A percentile compares a stretch with the other conserved stretches of the same genome.
phyloP scores from a whole-genome alignment of 1,140 invertebrate genomes.

The Trissolcus basalis region DNA sequence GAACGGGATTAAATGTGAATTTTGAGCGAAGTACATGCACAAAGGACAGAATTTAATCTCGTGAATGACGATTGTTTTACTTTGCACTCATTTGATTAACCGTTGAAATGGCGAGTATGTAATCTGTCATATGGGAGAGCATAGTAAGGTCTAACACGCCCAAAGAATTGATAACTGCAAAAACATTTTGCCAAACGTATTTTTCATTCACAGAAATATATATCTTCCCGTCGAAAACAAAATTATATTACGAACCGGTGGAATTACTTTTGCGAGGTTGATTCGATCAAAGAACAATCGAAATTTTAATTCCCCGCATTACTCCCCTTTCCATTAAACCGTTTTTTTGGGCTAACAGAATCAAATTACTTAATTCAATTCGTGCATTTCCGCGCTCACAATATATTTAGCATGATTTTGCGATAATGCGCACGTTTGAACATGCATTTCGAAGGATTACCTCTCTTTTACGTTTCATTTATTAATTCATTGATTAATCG shows the following conservation, averaged over 20 bases:
- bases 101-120: slow-evolving; percentile 8
- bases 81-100: slow-evolving; percentile 46
- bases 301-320: background rate
- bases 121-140: too few relatives aligned
- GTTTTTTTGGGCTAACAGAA: background rate
- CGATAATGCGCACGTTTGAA: background rate
- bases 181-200: background rate
- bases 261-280: background rate
- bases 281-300: background rate
- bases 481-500: slow-evolving; percentile 23
- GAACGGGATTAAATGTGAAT: slow-evolving; percentile 37
- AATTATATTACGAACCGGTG: too few relatives aligned
- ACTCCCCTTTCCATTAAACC: background rate
- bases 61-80: slow-evolving; percentile 41
- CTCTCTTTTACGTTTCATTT: slow-evolving; percentile 11
- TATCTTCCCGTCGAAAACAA: background rate
- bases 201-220: background rate
- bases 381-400: slow-evolving; percentile 1
- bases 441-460: slow-evolving; percentile 8
- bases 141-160: background rate
- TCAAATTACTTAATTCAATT: slow-evolving; percentile 17
- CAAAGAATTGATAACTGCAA: too few relatives aligned
- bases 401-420: slow-evolving; percentile 29
- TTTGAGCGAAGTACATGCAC: slow-evolving; percentile 14
- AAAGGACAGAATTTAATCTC: slow-evolving; percentile 45